A percentile compares a stretch with the other conserved stretches of the same genome.
phyloP scores from a whole-genome alignment of 2,797 vertebrate species.

The Mormyrus hasselquistii region DNA sequence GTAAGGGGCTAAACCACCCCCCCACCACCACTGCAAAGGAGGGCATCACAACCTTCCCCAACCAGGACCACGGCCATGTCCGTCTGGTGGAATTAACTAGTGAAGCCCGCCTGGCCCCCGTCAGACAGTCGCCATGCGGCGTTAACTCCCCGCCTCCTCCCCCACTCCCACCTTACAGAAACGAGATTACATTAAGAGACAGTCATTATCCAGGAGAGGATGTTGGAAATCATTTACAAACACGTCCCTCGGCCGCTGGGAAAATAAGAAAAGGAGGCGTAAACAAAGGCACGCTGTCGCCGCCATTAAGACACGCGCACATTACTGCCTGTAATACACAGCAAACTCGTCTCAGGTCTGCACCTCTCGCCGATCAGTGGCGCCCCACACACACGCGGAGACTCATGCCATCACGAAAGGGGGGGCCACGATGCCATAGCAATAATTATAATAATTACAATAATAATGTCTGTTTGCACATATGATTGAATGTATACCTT shows the following conservation, averaged over 20 bases:
- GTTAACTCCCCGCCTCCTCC: neutral
- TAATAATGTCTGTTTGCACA: neutral
- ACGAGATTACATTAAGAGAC: neutral
- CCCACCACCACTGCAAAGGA: neutral
- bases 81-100: slow-evolving; percentile 10
- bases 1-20: neutral
- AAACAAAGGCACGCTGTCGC: neutral
- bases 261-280: neutral
- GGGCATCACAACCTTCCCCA: neutral
- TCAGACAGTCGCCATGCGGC: neutral
- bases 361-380: neutral
- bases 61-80: neutral
- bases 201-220: neutral
- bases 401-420: neutral
- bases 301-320: neutral
- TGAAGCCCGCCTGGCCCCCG: neutral
- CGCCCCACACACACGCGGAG: neutral
- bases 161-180: neutral
- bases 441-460: neutral
- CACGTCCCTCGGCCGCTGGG: neutral
- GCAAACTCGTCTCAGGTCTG: neutral
- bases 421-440: neutral
- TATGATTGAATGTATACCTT: neutral
- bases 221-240: slow-evolving; percentile 8
- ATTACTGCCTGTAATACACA: neutral